These are phyloP conservation scores for Pelosia muscerda DNA, from an alignment of 2,888 invertebrate species.

Conservation along the genomic window DNA sequence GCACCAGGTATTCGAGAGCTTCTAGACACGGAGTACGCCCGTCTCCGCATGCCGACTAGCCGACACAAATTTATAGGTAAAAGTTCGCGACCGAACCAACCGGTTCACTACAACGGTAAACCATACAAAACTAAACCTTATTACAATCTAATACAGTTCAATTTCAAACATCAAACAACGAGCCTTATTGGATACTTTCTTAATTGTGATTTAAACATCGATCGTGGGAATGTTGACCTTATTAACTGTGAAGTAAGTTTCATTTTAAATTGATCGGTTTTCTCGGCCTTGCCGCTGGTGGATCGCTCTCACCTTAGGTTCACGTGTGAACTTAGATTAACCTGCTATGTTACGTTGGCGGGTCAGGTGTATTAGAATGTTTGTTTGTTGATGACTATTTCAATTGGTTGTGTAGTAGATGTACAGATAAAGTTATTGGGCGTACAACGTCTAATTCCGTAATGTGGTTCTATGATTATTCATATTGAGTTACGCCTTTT, in stretches of 20 bases:
- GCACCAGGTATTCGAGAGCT: conserved; percentile 65
- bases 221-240: conserved; percentile 79
- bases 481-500: conserved; percentile 76
- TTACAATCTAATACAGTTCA: conserved; percentile 62
- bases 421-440: conserved; percentile 76
- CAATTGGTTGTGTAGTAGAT: conserved; percentile 73
- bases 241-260: conserved; percentile 68
- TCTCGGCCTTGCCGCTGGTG: conserved; percentile 85
- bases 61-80: conserved; percentile 87
- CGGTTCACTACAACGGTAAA: conserved; percentile 66
- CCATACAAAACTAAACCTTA: conserved; percentile 68
- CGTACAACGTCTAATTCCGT: conserved; percentile 77
- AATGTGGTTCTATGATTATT: conserved; percentile 78
- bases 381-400: conserved; percentile 71
- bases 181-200: conserved; percentile 84
- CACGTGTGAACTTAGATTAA: conserved; percentile 85
- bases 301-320: conserved; percentile 85
- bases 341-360: conserved; percentile 76
- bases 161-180: conserved; percentile 57
- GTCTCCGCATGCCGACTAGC: conserved; percentile 74
- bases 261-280: conserved; percentile 70
- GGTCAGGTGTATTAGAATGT: conserved; percentile 71
- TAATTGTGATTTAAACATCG: conserved; percentile 77
- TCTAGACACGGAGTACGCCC: conserved; percentile 72
- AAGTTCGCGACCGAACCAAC: conserved; percentile 85